Evolutionary conservation across 2,113 vertebrate genomes (phyloP).

Genomic region (Sinocyclocheilus rhinocerous): DNA sequence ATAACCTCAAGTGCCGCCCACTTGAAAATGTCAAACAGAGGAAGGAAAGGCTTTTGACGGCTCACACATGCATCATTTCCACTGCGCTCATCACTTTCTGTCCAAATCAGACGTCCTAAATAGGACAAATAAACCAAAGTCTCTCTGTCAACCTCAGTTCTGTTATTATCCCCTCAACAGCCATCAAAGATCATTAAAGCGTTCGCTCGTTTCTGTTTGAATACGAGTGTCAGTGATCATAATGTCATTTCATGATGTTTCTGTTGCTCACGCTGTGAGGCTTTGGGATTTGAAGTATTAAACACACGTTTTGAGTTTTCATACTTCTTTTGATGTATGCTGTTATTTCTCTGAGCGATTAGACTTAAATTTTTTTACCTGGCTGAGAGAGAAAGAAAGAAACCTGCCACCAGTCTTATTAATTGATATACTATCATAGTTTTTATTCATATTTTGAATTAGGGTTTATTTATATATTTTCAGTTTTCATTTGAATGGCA

Average conservation of each 20-base stretch:
- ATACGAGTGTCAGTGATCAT: background rate
- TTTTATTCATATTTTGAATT: background rate
- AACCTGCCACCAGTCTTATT: background rate
- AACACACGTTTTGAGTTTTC: background rate
- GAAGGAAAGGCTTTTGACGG: slow-evolving; percentile 44
- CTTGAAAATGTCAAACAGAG: slow-evolving; percentile 53
- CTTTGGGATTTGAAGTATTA: background rate
- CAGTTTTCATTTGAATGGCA: background rate
- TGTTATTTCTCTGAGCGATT: background rate
- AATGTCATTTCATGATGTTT: background rate
- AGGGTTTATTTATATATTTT: background rate
- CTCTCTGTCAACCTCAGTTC: slow-evolving; percentile 30
- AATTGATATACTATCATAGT: background rate
- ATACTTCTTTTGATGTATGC: background rate
- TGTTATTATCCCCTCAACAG: slow-evolving; percentile 8
- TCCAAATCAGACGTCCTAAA: slow-evolving; percentile 48
- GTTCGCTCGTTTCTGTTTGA: background rate
- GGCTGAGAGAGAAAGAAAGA: background rate
- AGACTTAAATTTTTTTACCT: background rate
- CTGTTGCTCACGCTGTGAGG: background rate
- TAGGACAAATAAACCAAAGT: slow-evolving; percentile 41
- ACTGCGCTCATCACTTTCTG: slow-evolving; percentile 57
- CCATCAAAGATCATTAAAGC: background rate
- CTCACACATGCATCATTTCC: slow-evolving; percentile 49
- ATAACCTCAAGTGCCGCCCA: slow-evolving; percentile 49